Percentiles rank a stretch among this genome's conserved stretches.
Conservation (phyloP, 2,113 vertebrate species). For the Cygnus buccinator region DNA sequence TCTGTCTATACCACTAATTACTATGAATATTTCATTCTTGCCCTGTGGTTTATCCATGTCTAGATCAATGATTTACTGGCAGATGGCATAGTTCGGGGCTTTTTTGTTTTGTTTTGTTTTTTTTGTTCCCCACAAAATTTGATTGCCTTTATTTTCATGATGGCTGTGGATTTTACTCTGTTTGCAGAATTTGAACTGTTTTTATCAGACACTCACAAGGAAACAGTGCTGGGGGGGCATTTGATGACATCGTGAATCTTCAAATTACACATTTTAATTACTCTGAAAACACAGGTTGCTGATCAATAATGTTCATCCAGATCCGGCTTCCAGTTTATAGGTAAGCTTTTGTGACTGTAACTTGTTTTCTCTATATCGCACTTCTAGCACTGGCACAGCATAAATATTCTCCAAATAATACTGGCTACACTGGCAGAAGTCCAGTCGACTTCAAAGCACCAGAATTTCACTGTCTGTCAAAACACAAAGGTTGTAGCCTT, state of each 20-base stretch:
- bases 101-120: conserved; percentile 9
- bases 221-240: conserved; percentile 19
- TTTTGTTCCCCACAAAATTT: conserved; percentile 3
- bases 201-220: neutral
- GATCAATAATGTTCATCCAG: neutral
- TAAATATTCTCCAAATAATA: neutral
- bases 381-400: neutral
- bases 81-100: conserved; percentile 43
- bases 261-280: neutral
- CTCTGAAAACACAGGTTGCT: neutral
- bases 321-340: neutral
- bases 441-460: conserved; percentile 29
- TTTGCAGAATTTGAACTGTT: neutral
- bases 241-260: neutral
- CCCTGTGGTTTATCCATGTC: conserved; percentile 34
- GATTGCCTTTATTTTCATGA: neutral
- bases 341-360: neutral
- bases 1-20: conserved; percentile 65
- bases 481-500: neutral
- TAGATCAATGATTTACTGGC: conserved; percentile 49
- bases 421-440: neutral
- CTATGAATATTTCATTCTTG: conserved; percentile 58
- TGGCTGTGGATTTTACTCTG: neutral
- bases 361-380: neutral
- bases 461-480: conserved; percentile 1